A percentile compares a stretch with the other conserved stretches of the same genome.
These are phyloP conservation scores for Acanthurus tractus DNA, from an alignment of 2,797 vertebrate genomes.

Conservation along the genomic window DNA sequence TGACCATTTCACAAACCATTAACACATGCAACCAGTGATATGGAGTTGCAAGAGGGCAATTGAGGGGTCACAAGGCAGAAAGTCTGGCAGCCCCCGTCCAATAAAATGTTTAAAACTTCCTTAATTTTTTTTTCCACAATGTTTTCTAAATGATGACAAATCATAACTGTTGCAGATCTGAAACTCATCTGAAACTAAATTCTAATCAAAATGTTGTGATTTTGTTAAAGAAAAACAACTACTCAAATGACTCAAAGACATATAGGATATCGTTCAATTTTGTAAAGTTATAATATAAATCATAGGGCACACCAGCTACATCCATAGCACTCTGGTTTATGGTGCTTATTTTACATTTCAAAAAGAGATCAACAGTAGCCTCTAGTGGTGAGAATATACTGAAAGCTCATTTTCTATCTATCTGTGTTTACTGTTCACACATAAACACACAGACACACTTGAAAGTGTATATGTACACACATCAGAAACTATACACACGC, in stretches of 20 bases:
- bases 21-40: neutral
- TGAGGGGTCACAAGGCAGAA: neutral
- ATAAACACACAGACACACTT: conserved; percentile 2
- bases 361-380: conserved; percentile 79
- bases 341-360: conserved; percentile 43
- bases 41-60: neutral
- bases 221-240: neutral
- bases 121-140: too few species aligned
- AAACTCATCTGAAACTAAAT: neutral
- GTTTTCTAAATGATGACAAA: neutral
- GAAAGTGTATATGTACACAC: conserved; percentile 21
- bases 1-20: neutral
- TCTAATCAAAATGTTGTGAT: conserved; percentile 3
- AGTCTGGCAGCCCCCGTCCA: neutral
- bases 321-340: neutral
- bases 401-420: conserved; percentile 19
- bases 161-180: neutral
- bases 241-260: neutral
- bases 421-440: conserved; percentile 15
- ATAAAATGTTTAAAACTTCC: neutral
- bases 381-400: conserved; percentile 76
- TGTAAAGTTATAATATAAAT: conserved; percentile 5
- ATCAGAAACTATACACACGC: conserved; percentile 20
- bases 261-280: neutral
- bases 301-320: conserved; percentile 8